Base-by-base conservation (phyloP, 2,113 vertebrate genomes). In the Pardalotus punctatus region DNA sequence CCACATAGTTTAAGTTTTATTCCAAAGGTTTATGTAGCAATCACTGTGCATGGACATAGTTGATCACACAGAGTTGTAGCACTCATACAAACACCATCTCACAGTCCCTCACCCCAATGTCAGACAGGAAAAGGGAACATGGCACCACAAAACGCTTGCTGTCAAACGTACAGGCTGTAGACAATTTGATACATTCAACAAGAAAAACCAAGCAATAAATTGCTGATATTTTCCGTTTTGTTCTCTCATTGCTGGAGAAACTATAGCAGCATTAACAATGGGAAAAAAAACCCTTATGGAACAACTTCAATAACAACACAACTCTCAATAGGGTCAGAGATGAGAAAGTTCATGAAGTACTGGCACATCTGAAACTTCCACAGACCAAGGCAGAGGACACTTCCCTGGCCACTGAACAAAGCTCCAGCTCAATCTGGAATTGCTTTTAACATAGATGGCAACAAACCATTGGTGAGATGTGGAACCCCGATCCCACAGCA, bases 401-500 rank as follows among this genome's bases (percentile, higher is more conserved):
- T 56, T 61, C 24, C 33, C 36, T 21, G 31, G n/a, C 4, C 31
- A 62, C 38, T 9, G 48, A 81, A 27, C 22, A 78, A 36, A 82
- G 36, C 58, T 71, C 4, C 4, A 27, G 29, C 43, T 78, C 42
- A 7, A 33, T 20, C 45, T 76, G 83, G 21, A 77, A 57, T 13
- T 14, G 33, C 13, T 50, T 81, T 51, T 27, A n/a, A 25, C 31
- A 9, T 0, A 6, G 18, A 18, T 25, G 70, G 43, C 22, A 78
- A 53, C 47, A 84, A 67, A 74, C 6, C 0, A 1, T 29, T 23
- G 60, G 29, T 1, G 7, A 40, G 69, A n/a, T 1, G 3, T 17
- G 45, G 31, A 61, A 6, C 17, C 13, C 5, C 13, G 1, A 5
- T 16, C 40, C 58, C 48, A 24, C 0, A 7, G 38, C 0, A 0